Evolutionary conservation across 2,888 invertebrate species (phyloP), one percentile per base, ranked within the genome.

Genomic region (Keiferia lycopersicella): DNA sequence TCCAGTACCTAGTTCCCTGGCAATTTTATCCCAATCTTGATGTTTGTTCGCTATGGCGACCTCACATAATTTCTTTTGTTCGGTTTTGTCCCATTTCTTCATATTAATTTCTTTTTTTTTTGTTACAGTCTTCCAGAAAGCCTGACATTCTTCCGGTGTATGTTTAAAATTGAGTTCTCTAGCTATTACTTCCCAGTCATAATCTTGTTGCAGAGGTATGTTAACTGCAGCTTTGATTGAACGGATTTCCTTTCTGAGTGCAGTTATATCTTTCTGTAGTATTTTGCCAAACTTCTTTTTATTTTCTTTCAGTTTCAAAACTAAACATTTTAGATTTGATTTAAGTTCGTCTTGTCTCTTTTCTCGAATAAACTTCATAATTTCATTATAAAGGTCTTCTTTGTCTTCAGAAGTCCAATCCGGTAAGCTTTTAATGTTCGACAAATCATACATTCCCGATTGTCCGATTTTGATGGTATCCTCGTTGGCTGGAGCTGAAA

Each of bases 1-100:
- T 6, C 89, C 86, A 1, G 93, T 93, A 0, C 85, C 81, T 14
- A 96, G 78, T 69, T 89, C 77, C 14, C 72, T 65, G 0, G 96
- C 94, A 64, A 96, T 94, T 0, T 71, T 64, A 48, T 93, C 93
- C 96, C 96, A 96, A 74, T 96, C 87, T 78, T 95, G 93, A 67
- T 78, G 82, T 0, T 91, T 84, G 68, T 93, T 71, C 10, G 71
- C 66, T 2, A 68, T 41, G 8, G 84, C 85, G 60, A 90, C 73
- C 65, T 69, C 73, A 66, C 85, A 79, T 48, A 91, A 70, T 1
- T 67, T 58, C 7, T 67, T 61, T 63, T 86, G 84, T 66, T 91
- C 91, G 59, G 51, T 18, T 68, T 76, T 80, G 8, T 69, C 74
- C 91, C 91, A 91, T 51, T 64, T 67, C 20, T 64, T 76, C 76